Evolutionary conservation across 2,888 invertebrate species (phyloP).

Genomic region (Alcis repandata): DNA sequence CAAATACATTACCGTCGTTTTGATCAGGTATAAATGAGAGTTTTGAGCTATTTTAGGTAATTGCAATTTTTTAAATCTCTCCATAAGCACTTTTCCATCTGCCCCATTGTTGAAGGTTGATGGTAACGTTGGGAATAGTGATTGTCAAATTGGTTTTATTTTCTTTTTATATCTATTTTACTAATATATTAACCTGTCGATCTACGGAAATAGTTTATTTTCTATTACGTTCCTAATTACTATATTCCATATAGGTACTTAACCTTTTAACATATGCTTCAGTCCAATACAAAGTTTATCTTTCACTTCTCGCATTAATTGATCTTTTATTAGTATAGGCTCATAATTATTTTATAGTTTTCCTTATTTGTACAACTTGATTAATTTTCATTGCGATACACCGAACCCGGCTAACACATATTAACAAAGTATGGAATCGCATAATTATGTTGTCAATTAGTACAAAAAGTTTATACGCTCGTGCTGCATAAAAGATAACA

Average conservation of each 20-base stretch:
- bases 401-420: neutral
- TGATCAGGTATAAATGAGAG: too few species aligned
- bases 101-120: too few species aligned
- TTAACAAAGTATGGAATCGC: slow-evolving; percentile 10
- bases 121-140: too few species aligned
- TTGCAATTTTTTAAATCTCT: too few species aligned
- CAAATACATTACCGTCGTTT: neutral
- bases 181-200: too few species aligned
- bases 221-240: too few species aligned
- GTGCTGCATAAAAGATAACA: slow-evolving; percentile 25
- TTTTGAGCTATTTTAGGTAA: too few species aligned
- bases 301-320: slow-evolving; percentile 3
- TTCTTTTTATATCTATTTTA: too few species aligned
- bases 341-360: slow-evolving; percentile 19
- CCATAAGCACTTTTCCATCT: too few species aligned
- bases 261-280: neutral
- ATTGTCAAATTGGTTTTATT: too few species aligned
- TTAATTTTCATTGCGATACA: neutral
- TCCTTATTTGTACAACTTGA: slow-evolving; percentile 19
- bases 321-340: neutral
- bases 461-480: slow-evolving; percentile 29
- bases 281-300: neutral
- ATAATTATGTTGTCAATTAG: slow-evolving; percentile 34
- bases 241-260: too few species aligned
- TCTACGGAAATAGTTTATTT: too few species aligned